A percentile compares a stretch with the other conserved stretches of the same genome.
Conservation (phyloP, 2,888 invertebrate genomes). For the Orchesellides sinensis region DNA sequence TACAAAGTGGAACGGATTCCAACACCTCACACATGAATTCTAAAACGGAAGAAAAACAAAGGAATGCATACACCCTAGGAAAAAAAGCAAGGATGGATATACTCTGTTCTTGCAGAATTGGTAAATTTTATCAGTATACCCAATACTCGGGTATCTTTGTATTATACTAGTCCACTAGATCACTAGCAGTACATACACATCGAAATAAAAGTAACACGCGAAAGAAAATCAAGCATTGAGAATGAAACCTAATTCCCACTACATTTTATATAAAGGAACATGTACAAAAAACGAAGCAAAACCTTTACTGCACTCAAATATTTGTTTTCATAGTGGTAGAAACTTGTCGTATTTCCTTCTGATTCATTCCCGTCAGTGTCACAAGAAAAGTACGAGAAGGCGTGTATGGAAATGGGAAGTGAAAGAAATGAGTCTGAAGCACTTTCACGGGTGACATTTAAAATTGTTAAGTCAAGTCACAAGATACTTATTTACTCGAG, state of each 20-base stretch:
- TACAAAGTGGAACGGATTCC: slow-evolving; percentile 12
- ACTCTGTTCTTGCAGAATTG: background rate
- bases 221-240: background rate
- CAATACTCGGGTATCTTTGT: too few relatives aligned
- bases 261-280: too few relatives aligned
- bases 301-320: too few relatives aligned
- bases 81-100: background rate
- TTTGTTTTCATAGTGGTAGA: background rate
- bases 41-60: background rate
- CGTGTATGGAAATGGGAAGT: background rate
- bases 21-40: slow-evolving; percentile 8
- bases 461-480: slow-evolving; percentile 7
- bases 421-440: slow-evolving; percentile 8
- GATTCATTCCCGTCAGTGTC: slow-evolving; percentile 17
- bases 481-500: background rate
- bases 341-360: slow-evolving; percentile 13
- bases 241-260: too few relatives aligned
- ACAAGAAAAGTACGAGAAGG: background rate
- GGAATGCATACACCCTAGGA: too few relatives aligned
- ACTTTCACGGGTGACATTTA: slow-evolving; percentile 7
- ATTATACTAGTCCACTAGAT: too few relatives aligned
- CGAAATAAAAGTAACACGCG: too few relatives aligned
- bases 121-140: slow-evolving; percentile 1
- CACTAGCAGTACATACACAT: too few relatives aligned
- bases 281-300: too few relatives aligned